Base-by-base conservation (phyloP, 2,888 invertebrate species). In the Macrosiphum euphorbiae region DNA sequence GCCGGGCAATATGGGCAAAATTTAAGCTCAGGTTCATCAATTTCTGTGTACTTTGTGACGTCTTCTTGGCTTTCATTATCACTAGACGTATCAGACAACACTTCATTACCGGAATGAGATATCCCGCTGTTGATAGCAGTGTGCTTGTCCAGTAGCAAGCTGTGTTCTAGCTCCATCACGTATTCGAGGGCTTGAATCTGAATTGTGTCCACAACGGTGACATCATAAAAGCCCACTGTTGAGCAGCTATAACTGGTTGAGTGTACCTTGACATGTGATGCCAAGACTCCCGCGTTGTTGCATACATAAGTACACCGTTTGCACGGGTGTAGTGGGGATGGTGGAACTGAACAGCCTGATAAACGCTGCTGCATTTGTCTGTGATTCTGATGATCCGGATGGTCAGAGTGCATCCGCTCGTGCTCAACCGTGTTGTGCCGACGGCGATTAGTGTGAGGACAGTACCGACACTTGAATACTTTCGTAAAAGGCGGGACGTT, bases 1-100 rank as follows among this genome's bases (percentile, higher is more conserved):
- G 98, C 98, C 1, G 98, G 98, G 95, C 98, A 98, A 95, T 97
- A 97, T 94, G 97, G 96, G 95, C 98, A 98, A 95, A 98, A 98
- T 95, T 97, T 97, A 93, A 98, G 95, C 10, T 96, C 95, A 91
- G 96, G 96, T 78, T 96, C 96, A 47, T 95, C 95, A 11, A 95
- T 94, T n/a, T 95, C 94, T n/a, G 13, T 50, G 41, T 86, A 88
- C 26, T 88, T 92, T 20, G 35, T 24, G 24, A 24, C 5, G 26
- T 55, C 78, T 16, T 88, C 88, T 24, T 44, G 67, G 13, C 0
- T 61, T 26, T 47, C 50, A 11, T 16, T 24, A n/a, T 78, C 67
- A 3, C 50, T n/a, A 1, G 58, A 58, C 28, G 58, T 11, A 47
- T 85, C 55, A 3, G 67, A 47, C 8, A 67, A 24, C 35, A 61